Base-by-base conservation (phyloP, 1,140 invertebrate genomes). In the Radopholus similis region DNA sequence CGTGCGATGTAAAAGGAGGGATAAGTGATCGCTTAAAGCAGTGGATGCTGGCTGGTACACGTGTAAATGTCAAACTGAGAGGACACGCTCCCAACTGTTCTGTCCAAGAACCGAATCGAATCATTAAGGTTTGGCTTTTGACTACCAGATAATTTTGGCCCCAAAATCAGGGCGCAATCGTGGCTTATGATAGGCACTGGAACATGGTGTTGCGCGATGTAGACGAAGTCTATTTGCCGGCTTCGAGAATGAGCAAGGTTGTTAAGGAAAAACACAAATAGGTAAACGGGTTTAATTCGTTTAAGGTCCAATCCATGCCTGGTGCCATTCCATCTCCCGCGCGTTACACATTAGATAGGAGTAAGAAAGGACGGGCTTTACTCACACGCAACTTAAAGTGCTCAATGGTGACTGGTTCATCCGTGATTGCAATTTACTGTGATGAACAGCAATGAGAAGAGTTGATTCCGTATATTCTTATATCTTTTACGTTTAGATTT, bases 171-270 rank as follows among this genome's bases (percentile, higher is more conserved):
- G 93, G 90, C 2, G 90, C 87, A 74, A 83, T 96, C 30, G 86
- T 89, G 18, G 90, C 90, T 6, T 97, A 93, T 83, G 93, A 97
- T 84, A 94, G 92, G 83, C 91, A 94, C 81, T 94, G 91, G 89
- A 97, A 97, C 85, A 83, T 97, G 64, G 89, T 90, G 6, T 83
- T 97, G 35, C 86, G 87, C 42, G 90, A 95, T 84, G 92, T 93
- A 2, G 87, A 89, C 55, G 93, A 96, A 85, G 84, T 88, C 3
- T 95, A 82, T 59, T 42, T 60, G 73, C 69, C 69, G 11, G 9
- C 66, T 26, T 34, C 40, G 15, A 42, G 66, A 23, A 26, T 68
- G 11, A 37, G 63, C 28, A 68, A 62, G 59, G 59, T 62, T 26
- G 21, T 5, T 9, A 26, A 2, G 15, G 44, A 60, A 60, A 11